phyloP scores from a whole-genome alignment of 2,113 vertebrate species.

The Lepus europaeus region DNA sequence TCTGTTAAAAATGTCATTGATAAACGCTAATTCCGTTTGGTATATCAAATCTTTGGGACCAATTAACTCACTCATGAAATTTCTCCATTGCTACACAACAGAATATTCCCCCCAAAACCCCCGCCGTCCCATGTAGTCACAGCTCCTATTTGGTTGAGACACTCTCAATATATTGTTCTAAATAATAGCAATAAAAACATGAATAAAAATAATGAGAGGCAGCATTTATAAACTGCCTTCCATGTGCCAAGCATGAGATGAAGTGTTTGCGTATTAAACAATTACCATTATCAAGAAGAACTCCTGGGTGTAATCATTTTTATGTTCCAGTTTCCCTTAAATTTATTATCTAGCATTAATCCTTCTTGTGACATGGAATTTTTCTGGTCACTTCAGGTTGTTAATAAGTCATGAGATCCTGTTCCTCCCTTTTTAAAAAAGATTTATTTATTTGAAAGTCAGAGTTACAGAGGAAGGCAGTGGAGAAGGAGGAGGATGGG shows the following conservation, averaged over 20 bases:
- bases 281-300: neutral
- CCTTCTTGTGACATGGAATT: neutral
- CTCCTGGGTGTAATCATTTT: neutral
- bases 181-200: neutral
- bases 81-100: neutral
- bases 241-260: neutral
- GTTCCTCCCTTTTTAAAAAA: too few relatives aligned
- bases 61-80: neutral
- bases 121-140: neutral
- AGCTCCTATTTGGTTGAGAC: neutral
- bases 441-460: too few relatives aligned
- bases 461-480: too few relatives aligned
- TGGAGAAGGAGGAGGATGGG: too few relatives aligned
- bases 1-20: neutral
- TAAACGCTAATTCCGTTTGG: neutral
- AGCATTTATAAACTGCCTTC: neutral
- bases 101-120: neutral
- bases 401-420: neutral
- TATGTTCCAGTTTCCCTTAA: neutral
- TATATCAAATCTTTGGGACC: neutral
- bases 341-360: neutral
- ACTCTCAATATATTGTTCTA: neutral
- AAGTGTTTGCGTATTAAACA: neutral
- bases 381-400: constrained; percentile 4
- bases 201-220: neutral